Evolutionary conservation across 1,140 invertebrate species (phyloP).

Genomic region (Charaxes varanes): DNA sequence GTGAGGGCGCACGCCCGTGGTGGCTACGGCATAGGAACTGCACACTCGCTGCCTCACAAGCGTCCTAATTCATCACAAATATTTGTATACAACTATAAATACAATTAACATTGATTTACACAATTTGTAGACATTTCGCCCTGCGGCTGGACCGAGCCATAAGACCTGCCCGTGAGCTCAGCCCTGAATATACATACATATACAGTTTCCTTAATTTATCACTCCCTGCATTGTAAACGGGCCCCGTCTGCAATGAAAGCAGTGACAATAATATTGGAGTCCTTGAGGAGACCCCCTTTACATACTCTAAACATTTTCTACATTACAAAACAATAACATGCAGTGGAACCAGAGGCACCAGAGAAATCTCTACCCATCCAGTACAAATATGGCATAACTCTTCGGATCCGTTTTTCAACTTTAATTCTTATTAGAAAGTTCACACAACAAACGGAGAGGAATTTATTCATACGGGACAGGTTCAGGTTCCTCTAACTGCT

Average conservation of each 20-base stretch:
- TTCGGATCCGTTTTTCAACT: constrained; percentile 19
- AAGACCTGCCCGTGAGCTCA: constrained; percentile 21
- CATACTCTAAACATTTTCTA: constrained; percentile 45
- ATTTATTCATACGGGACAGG: constrained; percentile 20
- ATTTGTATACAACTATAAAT: constrained; percentile 60
- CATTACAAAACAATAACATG: constrained; percentile 64
- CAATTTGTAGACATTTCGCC: constrained; percentile 32
- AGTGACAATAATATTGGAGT: too few relatives aligned
- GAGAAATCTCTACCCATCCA: constrained; percentile 21
- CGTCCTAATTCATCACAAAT: constrained; percentile 53
- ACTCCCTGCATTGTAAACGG: too few relatives aligned
- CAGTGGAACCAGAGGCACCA: constrained; percentile 33
- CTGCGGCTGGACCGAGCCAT: constrained; percentile 14
- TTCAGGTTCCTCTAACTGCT: constrained; percentile 31
- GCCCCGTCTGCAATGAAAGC: background rate
- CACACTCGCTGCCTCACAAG: constrained; percentile 46
- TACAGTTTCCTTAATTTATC: too few relatives aligned
- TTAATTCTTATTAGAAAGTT: constrained; percentile 31
- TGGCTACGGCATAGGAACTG: constrained; percentile 50
- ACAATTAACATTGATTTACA: constrained; percentile 60
- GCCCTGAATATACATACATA: constrained; percentile 16
- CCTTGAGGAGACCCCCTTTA: too few relatives aligned
- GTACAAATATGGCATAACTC: constrained; percentile 19
- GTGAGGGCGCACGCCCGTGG: constrained; percentile 44
- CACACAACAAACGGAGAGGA: constrained; percentile 19